phyloP scores from a whole-genome alignment of 2,113 vertebrate species.

The Excalfactoria chinensis region DNA sequence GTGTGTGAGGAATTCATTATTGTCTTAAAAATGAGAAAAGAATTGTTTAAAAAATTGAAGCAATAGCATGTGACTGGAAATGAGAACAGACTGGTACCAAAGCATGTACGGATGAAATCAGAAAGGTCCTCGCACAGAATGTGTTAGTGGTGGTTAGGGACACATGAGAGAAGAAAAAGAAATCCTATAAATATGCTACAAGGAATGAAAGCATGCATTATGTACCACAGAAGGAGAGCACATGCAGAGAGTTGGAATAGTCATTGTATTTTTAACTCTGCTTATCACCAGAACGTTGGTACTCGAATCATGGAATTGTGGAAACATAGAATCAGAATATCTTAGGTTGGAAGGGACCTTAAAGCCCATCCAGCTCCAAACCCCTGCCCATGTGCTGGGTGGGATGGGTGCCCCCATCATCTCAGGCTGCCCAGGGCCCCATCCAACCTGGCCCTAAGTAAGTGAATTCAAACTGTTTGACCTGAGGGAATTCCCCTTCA shows the following conservation, averaged over 20 bases:
- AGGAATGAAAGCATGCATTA: not conserved
- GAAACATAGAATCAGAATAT: not conserved
- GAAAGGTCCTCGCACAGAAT: not conserved
- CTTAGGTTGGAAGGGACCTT: not conserved
- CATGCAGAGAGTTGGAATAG: not conserved
- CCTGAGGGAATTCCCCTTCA: not conserved
- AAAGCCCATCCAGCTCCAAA: not conserved
- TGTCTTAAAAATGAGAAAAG: constrained; percentile 15
- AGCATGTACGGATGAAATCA: not conserved
- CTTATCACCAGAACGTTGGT: not conserved
- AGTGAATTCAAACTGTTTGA: not conserved
- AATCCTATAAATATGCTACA: not conserved
- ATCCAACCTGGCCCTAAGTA: not conserved
- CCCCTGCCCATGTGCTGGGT: not conserved
- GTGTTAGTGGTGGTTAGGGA: not conserved
- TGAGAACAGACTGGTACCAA: not conserved
- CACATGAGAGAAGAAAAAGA: not conserved
- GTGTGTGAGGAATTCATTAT: not conserved
- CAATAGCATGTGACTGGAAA: not conserved
- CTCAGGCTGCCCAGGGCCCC: not conserved
- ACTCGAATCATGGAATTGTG: not conserved
- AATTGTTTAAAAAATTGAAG: not conserved
- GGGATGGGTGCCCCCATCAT: not conserved
- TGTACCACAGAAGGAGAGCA: not conserved
- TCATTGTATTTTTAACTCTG: not conserved